A percentile compares a stretch with the other conserved stretches of the same genome.
phyloP scores from a whole-genome alignment of 2,797 vertebrate species.

The Ciconia nigra region DNA sequence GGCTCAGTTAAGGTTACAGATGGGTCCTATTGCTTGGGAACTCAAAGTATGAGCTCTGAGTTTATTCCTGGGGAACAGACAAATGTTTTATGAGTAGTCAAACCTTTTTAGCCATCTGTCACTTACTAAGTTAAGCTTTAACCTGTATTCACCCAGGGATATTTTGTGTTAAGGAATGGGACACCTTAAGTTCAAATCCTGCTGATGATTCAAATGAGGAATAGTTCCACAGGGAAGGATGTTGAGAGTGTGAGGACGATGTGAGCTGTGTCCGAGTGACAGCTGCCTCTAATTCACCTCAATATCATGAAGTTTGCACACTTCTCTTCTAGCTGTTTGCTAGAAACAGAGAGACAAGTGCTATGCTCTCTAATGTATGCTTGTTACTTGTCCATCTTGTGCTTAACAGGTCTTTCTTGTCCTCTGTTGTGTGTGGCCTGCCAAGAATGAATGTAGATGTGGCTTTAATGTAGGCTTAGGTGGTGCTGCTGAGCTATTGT shows the following conservation, averaged over 20 bases:
- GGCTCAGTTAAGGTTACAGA: not conserved
- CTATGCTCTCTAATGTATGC: not conserved
- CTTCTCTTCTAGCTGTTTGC: not conserved
- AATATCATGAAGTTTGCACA: not conserved
- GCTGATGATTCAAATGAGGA: not conserved
- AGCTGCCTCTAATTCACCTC: not conserved
- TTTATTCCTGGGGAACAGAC: not conserved
- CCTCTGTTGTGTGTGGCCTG: not conserved
- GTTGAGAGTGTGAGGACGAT: not conserved
- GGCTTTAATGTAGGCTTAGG: not conserved
- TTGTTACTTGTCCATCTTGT: not conserved
- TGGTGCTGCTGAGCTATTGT: not conserved
- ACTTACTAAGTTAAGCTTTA: not conserved
- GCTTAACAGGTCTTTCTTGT: not conserved
- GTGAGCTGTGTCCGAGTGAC: not conserved
- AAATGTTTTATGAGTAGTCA: not conserved
- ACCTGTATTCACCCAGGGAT: not conserved
- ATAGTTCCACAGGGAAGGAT: accelerated
- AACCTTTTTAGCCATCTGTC: not conserved
- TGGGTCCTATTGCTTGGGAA: not conserved
- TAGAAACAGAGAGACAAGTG: not conserved
- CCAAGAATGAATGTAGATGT: not conserved
- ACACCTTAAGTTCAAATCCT: not conserved
- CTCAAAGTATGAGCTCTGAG: not conserved
- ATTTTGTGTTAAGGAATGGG: not conserved